A percentile compares a stretch with the other conserved stretches of the same genome.
Conservation (phyloP, 2,113 vertebrate species). For the Thalassarche chlororhynchos region DNA sequence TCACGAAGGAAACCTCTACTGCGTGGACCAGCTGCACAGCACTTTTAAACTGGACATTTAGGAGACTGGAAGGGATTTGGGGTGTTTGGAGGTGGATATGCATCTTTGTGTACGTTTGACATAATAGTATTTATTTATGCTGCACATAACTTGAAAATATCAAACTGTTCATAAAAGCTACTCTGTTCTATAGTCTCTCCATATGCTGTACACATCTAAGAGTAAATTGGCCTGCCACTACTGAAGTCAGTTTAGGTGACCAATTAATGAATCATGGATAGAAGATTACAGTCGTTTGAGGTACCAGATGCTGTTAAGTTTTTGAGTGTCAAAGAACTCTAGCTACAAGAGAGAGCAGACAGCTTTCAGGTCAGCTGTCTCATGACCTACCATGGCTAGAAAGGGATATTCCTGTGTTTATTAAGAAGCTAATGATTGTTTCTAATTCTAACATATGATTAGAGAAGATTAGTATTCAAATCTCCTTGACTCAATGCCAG, state of each 20-base stretch:
- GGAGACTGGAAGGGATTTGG: neutral
- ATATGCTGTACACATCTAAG: neutral
- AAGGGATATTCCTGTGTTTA: conserved; percentile 1
- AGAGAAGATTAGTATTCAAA: neutral
- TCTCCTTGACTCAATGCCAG: neutral
- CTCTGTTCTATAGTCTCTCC: neutral
- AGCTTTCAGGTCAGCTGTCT: neutral
- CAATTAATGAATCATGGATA: neutral
- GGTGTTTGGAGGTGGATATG: neutral
- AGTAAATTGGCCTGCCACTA: neutral
- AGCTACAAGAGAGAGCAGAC: neutral
- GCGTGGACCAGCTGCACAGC: neutral
- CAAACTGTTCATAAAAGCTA: neutral
- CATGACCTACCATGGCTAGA: neutral
- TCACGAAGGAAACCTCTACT: neutral
- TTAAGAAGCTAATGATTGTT: conserved; percentile 9
- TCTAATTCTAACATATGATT: neutral
- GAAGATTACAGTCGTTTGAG: neutral
- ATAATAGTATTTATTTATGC: neutral
- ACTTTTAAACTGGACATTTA: neutral
- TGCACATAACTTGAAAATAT: neutral
- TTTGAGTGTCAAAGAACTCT: neutral
- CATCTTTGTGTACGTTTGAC: neutral
- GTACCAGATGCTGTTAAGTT: neutral
- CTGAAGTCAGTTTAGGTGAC: neutral